Evolutionary conservation across 2,797 vertebrate genomes (phyloP).

Genomic region (Pantherophis vulpinus): DNA sequence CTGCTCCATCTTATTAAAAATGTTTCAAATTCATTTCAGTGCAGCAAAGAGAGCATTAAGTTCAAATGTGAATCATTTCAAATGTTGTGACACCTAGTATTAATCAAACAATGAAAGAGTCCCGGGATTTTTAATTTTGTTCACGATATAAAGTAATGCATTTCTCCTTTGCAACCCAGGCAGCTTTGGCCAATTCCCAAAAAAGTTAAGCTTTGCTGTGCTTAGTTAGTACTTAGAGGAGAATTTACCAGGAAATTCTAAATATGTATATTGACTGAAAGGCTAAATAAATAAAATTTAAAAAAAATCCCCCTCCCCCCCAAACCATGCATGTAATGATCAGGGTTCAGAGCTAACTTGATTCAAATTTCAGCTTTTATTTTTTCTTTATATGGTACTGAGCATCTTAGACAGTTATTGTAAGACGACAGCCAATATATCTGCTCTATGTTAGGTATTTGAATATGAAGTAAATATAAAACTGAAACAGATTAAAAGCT

Average conservation of each 20-base stretch:
- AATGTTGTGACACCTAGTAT: conserved; percentile 34
- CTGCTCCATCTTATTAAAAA: conserved; percentile 44
- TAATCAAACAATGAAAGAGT: conserved; percentile 12
- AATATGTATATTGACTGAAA: background rate
- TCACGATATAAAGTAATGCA: conserved; percentile 27
- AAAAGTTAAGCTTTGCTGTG: background rate
- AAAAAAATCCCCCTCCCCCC: too few species aligned
- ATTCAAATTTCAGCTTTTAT: background rate
- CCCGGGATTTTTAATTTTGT: background rate
- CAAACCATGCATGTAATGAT: background rate
- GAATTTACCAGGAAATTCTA: background rate
- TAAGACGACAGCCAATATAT: background rate
- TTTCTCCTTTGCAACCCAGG: background rate
- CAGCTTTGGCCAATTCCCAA: background rate
- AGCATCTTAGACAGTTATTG: background rate
- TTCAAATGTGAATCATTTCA: conserved; percentile 32
- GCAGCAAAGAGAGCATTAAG: conserved; percentile 34
- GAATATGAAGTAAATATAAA: background rate
- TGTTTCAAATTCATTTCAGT: conserved; percentile 37
- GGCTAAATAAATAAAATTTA: background rate
- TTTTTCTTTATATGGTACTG: background rate
- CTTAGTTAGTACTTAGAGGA: background rate
- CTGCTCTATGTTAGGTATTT: background rate
- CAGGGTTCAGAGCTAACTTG: background rate
- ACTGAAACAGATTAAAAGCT: background rate